Evolutionary conservation across 2,888 invertebrate species (phyloP), one percentile per base, ranked within the genome.

Genomic region (Pyrrhia umbra): DNA sequence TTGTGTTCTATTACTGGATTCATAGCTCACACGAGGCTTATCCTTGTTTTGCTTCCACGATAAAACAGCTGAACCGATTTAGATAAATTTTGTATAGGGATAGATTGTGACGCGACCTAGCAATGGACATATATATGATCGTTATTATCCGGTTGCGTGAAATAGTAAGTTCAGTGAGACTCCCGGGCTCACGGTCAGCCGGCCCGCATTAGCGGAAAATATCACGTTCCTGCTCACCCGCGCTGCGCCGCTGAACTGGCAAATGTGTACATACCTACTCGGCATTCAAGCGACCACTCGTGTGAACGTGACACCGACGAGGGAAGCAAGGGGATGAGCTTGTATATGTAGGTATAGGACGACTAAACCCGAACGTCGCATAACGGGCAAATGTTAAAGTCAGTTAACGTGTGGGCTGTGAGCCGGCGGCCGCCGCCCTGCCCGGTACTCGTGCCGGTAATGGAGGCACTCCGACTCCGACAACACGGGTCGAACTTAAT

Each of bases 391-490:
- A 58, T 66, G 25, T 47, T 37, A 58, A 21, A 50, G 39, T 30
- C 45, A 55, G 46, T 54, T 34, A 27, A 43, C 45, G 49, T 43
- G 15, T 30, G 15, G 40, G 51, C 10, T 18, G 54, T 20, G 30
- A 13, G 21, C 34, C 40, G 34, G 40, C 40, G 46, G 42, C 3
- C 34, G 10, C 10, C n/a, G 21, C 2, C 21, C 34, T 21, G 52
- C 39, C 15, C 20, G 42, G 18, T 20, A 43, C 27, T 27, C 37
- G 34, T 40, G 45, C 51, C 20, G 57, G 52, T 49, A 57, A 57
- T 52, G 57, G 56, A 21, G 39, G 15, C 43, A n/a, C n/a, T n/a
- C 49, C n/a, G 39, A 21, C 60, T 51, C 68, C 39, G 47, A 55
- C 68, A 10, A 15, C 45, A 50, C 40, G 52, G 60, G 45, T 51